These are phyloP conservation scores for Threskiornis aethiopicus DNA, from an alignment of 2,797 vertebrate genomes.

Conservation along the genomic window DNA sequence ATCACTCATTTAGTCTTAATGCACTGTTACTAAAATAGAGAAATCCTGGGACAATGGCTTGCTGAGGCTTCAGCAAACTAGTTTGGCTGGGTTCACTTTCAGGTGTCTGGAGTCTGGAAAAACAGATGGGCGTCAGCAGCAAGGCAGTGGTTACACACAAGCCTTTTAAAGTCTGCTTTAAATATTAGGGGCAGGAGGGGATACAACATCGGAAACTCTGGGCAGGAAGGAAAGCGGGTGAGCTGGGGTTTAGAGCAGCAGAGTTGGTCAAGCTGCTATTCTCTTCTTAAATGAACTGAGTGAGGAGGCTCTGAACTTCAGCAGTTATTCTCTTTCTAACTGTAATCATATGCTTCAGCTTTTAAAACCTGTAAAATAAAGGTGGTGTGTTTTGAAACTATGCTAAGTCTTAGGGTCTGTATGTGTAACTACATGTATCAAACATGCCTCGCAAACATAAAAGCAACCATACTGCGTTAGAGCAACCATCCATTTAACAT, in stretches of 20 bases:
- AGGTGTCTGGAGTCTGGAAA: neutral
- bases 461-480: neutral
- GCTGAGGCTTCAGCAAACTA: neutral
- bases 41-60: neutral
- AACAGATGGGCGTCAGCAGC: neutral
- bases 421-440: neutral
- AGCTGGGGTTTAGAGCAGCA: neutral
- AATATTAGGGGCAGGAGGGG: neutral
- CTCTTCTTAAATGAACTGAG: neutral
- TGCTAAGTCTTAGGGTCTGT: neutral
- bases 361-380: neutral
- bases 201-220: neutral
- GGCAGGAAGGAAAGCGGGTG: neutral
- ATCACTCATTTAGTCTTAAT: neutral
- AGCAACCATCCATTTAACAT: neutral
- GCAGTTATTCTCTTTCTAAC: neutral
- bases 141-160: neutral
- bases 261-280: neutral
- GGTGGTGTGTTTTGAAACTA: neutral
- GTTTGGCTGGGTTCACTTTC: slow-evolving; percentile 29
- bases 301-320: neutral
- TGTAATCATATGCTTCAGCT: neutral
- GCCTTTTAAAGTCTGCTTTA: neutral
- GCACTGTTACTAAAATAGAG: slow-evolving; percentile 19
- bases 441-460: neutral